These are phyloP conservation scores for Ctenoplectra terminalis DNA, from an alignment of 1,140 invertebrate genomes.

Conservation along the genomic window DNA sequence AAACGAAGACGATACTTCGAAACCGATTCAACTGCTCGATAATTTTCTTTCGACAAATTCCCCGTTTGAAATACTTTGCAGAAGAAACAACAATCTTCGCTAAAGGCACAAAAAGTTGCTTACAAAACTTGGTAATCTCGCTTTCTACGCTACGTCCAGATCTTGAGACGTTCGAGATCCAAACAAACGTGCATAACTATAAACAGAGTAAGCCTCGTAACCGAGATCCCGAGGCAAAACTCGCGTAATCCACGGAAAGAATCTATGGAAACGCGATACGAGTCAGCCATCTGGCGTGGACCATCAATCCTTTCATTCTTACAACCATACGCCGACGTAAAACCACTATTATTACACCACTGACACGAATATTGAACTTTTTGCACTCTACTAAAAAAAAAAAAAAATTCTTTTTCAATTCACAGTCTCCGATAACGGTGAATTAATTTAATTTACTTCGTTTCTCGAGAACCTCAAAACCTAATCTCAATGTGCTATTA, in stretches of 20 bases:
- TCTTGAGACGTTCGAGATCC: neutral
- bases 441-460: no score
- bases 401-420: no score
- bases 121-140: neutral
- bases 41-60: neutral
- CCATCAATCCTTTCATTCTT: constrained; percentile 4
- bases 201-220: constrained; percentile 1
- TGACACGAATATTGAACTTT: constrained; percentile 1
- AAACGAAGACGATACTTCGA: no score
- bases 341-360: neutral
- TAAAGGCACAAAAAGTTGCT: neutral
- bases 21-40: no score
- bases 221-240: neutral
- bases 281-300: neutral
- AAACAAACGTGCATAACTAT: constrained; percentile 14
- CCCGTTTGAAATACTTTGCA: no score
- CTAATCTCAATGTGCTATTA: no score
- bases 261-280: constrained; percentile 18
- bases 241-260: constrained; percentile 1
- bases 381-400: no score
- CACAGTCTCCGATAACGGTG: no score
- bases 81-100: neutral
- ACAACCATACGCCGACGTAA: neutral
- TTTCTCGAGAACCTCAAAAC: no score
- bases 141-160: neutral